Evolutionary conservation across 2,113 vertebrate genomes (phyloP).

Genomic region (Neolamprologus sp.): DNA sequence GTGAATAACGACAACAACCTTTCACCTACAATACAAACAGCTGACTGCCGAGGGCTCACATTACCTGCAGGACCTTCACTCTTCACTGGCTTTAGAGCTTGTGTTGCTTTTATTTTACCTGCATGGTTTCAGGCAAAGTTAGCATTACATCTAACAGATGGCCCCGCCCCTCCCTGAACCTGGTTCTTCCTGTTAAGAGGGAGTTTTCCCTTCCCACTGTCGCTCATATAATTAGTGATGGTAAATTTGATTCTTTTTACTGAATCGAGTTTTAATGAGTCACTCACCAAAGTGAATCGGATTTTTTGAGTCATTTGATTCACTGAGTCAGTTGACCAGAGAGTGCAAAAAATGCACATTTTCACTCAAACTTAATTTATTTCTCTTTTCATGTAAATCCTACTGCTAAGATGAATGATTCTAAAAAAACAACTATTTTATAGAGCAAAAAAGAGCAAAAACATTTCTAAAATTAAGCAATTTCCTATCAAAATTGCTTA

Average conservation of each 20-base stretch:
- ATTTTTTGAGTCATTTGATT: too few relatives aligned
- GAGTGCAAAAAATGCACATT: rapidly evolving
- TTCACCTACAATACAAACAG: not conserved
- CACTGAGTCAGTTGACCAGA: too few relatives aligned
- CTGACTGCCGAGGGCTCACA: not conserved
- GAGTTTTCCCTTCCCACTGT: not conserved
- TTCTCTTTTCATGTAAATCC: too few relatives aligned
- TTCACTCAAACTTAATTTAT: too few relatives aligned
- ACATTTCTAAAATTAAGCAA: too few relatives aligned
- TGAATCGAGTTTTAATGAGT: too few relatives aligned
- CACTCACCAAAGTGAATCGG: too few relatives aligned
- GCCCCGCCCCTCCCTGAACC: not conserved
- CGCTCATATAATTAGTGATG: not conserved
- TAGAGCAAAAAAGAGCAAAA: too few relatives aligned
- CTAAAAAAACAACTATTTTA: too few relatives aligned
- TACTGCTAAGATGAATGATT: rapidly evolving
- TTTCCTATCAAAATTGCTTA: too few relatives aligned
- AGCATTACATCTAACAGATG: not conserved
- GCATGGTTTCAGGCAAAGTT: not conserved
- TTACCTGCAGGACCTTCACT: not conserved
- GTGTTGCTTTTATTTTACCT: not conserved
- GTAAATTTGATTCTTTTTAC: too few relatives aligned
- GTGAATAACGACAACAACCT: not conserved
- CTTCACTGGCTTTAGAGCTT: too few relatives aligned
- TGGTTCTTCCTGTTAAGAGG: not conserved